Percentiles rank a stretch among this genome's conserved stretches.
phyloP scores from a whole-genome alignment of 2,888 invertebrate genomes.

The Chironomus tentans region DNA sequence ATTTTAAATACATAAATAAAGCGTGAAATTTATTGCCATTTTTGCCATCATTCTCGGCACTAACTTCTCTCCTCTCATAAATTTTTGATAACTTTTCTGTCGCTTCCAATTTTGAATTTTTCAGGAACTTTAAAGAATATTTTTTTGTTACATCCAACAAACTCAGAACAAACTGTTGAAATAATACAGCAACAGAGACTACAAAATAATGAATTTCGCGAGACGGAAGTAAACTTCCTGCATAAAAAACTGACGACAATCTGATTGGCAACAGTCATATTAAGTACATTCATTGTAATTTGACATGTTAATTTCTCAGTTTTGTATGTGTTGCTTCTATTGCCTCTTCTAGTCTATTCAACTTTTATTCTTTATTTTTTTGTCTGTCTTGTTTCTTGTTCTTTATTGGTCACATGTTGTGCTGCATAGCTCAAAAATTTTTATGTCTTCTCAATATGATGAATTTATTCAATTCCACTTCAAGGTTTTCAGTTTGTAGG shows the following conservation, averaged over 20 bases:
- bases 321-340: neutral
- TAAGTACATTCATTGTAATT: neutral
- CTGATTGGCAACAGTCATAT: neutral
- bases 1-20: conserved; percentile 6
- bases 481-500: no score
- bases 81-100: neutral
- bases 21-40: neutral
- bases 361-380: no score
- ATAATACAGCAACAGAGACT: neutral
- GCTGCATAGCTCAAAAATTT: no score
- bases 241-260: neutral
- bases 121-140: neutral
- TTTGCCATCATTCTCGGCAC: neutral
- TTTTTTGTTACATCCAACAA: neutral
- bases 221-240: conserved; percentile 6
- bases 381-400: no score
- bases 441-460: no score
- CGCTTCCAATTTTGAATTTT: neutral
- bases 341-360: no score
- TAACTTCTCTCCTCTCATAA: neutral
- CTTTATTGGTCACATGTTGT: no score
- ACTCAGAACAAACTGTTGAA: neutral
- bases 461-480: no score
- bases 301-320: neutral
- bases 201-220: neutral